Conservation (phyloP, 2,113 vertebrate species). For the Parus major region DNA sequence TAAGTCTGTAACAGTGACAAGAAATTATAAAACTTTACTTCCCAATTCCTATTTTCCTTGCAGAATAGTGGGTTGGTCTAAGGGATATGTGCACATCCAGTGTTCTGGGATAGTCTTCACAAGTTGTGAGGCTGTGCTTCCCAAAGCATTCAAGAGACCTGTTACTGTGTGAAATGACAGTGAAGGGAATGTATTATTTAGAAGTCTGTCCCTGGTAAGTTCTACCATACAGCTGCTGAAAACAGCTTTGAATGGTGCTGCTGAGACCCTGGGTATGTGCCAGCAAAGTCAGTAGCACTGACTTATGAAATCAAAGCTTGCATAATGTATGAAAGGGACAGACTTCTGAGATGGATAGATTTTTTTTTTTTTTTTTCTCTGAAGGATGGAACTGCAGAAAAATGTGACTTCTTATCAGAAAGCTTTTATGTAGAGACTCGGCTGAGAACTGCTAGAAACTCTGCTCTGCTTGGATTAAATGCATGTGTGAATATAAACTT, state of each 20-base stretch:
- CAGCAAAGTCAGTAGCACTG: not conserved
- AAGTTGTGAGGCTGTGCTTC: not conserved
- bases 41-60: not conserved
- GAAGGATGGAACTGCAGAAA: not conserved
- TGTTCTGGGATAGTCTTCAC: not conserved
- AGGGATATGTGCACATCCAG: not conserved
- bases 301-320: not conserved
- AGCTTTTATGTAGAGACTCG: not conserved
- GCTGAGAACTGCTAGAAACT: not conserved
- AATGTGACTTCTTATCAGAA: not conserved
- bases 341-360: not conserved
- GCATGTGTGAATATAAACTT: not conserved
- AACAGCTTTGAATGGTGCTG: not conserved
- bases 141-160: not conserved
- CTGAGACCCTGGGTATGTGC: not conserved
- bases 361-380: not conserved
- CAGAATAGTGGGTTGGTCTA: not conserved
- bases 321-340: not conserved
- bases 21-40: not conserved
- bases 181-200: not conserved
- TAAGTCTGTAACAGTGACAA: not conserved
- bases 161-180: not conserved
- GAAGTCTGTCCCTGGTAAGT: not conserved
- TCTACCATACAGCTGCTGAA: not conserved
- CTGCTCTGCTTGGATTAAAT: not conserved